Base-by-base conservation (phyloP, 2,888 invertebrate species). In the Disparrhopalites patrizii region DNA sequence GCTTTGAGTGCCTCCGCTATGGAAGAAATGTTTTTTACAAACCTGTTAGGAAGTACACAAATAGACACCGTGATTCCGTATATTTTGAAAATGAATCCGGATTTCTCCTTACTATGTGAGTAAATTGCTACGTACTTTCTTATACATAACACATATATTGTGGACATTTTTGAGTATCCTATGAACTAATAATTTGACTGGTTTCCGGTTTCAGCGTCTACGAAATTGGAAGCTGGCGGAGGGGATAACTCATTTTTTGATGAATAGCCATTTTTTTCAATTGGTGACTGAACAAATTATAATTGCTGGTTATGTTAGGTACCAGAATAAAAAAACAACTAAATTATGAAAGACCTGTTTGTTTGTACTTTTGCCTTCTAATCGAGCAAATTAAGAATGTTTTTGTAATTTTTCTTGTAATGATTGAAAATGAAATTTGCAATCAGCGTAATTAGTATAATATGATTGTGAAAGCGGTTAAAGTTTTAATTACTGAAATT, bases 1-100 rank as follows among this genome's bases (percentile, higher is more conserved):
- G 65, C 68, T 31, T 38, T 73, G 15, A 71, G 51, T 67, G 66
- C 70, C 47, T 65, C 67, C 31, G 70, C 68, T 68, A 82, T 95
- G 62, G 95, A 95, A 79, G 94, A 95, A 77, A 83, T 95, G 62
- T 95, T 95, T 83, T 95, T 96, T 78, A 88, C 92, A 3, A 92
- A 91, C 58, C 85, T 95, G 69, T 87, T 94, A 55, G 95, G 94
- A 4, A 91, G 90, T 79, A 91, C 97, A 76, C 92, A 93, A 81
- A 94, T 98, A 68, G 94, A 97, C 78, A 92, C 90, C 77, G 91
- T 97, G 75, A 90, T 98, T 79, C 84, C 84, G 1, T 83, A 83
- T 76, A 89, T 98, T 77, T 84, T 98, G 74, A 88, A 85, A 70
- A 84, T 83, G 82, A 83, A 80, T 68, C 76, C 78, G 61, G 78